Evolutionary conservation across 2,888 invertebrate genomes (phyloP).

Genomic region (Slavum lentiscoides): DNA sequence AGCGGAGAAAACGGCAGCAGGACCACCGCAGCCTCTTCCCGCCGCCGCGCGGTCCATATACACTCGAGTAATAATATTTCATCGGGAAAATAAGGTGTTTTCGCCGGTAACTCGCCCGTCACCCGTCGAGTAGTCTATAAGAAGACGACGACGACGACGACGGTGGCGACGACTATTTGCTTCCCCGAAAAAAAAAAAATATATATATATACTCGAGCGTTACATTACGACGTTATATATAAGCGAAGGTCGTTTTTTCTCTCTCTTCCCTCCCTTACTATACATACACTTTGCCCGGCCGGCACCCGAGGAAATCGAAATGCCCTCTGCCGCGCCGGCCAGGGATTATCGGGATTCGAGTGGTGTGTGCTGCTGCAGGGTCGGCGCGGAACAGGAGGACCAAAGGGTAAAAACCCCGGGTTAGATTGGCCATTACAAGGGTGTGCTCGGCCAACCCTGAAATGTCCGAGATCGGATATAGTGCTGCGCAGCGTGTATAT

Average conservation of each 20-base stretch:
- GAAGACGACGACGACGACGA: background rate
- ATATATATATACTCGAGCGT: background rate
- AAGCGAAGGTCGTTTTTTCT: background rate
- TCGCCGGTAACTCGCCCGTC: background rate
- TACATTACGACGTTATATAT: background rate
- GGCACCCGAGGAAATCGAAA: too few relatives aligned
- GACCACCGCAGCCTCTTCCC: too few relatives aligned
- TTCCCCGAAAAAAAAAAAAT: too few relatives aligned
- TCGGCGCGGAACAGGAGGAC: background rate
- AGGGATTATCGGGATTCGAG: too few relatives aligned
- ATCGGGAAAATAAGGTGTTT: slow-evolving; percentile 31
- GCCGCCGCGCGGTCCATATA: too few relatives aligned
- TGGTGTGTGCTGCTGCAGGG: too few relatives aligned
- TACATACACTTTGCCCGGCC: too few relatives aligned
- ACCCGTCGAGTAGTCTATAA: background rate
- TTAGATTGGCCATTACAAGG: slow-evolving; percentile 49
- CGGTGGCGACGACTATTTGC: background rate
- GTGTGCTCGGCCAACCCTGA: slow-evolving; percentile 49
- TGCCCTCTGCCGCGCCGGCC: too few relatives aligned
- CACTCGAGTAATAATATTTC: slow-evolving; percentile 46
- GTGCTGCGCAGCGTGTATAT: background rate
- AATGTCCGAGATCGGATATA: slow-evolving; percentile 36
- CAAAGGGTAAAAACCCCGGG: slow-evolving; percentile 48
- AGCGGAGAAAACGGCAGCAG: background rate
- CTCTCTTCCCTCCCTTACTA: too few relatives aligned